Percentiles rank a stretch among this genome's conserved stretches.
Evolutionary conservation across 1,140 invertebrate genomes (phyloP).

Genomic region (Procambarus virginalis): DNA sequence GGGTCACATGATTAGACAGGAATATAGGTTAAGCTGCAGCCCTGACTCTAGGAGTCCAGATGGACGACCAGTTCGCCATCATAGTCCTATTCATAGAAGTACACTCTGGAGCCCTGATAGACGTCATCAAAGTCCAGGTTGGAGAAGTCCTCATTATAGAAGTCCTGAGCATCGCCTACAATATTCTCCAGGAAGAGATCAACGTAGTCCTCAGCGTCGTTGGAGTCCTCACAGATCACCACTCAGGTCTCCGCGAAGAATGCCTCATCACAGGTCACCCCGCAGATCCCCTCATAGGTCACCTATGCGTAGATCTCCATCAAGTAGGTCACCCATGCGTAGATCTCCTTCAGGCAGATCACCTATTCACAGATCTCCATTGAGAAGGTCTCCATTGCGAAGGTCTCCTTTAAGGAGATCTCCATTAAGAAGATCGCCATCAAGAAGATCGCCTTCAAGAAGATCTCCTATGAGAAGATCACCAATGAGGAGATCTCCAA

Average conservation of each 20-base stretch:
- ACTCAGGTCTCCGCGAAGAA: slow-evolving; percentile 9
- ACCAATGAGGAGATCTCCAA: slow-evolving; percentile 26
- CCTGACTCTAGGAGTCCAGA: slow-evolving; percentile 36
- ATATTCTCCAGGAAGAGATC: slow-evolving; percentile 32
- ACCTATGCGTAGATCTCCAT: slow-evolving; percentile 32
- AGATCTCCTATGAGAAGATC: slow-evolving; percentile 38
- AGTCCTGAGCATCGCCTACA: slow-evolving; percentile 12
- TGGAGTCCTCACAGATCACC: slow-evolving; percentile 38
- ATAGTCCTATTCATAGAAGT: slow-evolving; percentile 41
- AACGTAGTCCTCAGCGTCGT: slow-evolving; percentile 20
- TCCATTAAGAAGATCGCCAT: slow-evolving; percentile 10
- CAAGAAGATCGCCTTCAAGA: slow-evolving; percentile 7
- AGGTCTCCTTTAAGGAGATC: slow-evolving; percentile 23
- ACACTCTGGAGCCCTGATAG: slow-evolving; percentile 27
- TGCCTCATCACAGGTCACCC: slow-evolving; percentile 16
- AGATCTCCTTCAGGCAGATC: slow-evolving; percentile 46
- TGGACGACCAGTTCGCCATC: neutral
- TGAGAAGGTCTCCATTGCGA: slow-evolving; percentile 33
- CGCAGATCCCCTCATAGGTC: slow-evolving; percentile 40
- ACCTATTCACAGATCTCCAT: neutral
- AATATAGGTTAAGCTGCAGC: slow-evolving; percentile 31
- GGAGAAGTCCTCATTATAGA: slow-evolving; percentile 44
- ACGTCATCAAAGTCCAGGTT: slow-evolving; percentile 21
- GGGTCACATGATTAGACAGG: neutral
- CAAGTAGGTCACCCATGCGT: slow-evolving; percentile 10